Conservation (phyloP, 2,113 vertebrate species). For the Acanthisitta chloris region DNA sequence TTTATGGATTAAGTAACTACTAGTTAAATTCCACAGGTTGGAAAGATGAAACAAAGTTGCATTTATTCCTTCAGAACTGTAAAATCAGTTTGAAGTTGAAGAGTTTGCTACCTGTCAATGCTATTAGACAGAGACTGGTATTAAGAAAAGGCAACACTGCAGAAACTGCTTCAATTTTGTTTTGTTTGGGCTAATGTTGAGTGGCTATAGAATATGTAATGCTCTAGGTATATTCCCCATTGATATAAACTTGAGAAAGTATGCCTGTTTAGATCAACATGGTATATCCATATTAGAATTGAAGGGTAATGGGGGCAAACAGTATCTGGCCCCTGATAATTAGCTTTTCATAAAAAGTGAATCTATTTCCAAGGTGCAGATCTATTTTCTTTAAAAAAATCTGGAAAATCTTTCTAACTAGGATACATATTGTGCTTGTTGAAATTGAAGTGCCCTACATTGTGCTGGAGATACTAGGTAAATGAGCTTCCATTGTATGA, state of each 20-base stretch:
- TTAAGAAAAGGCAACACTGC: neutral
- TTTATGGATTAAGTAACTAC: neutral
- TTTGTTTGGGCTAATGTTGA: neutral
- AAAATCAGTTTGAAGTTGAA: neutral
- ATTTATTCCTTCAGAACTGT: neutral
- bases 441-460: neutral
- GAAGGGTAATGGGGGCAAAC: fast-evolving
- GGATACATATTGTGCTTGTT: neutral
- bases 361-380: neutral
- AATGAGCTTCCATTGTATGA: neutral
- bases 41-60: neutral
- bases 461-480: neutral
- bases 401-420: neutral
- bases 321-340: neutral
- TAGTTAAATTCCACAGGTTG: neutral
- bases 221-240: neutral
- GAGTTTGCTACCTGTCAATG: neutral
- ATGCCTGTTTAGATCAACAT: fast-evolving
- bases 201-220: neutral
- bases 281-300: neutral
- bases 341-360: neutral
- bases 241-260: neutral
- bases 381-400: neutral
- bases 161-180: neutral
- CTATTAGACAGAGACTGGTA: neutral